Evolutionary conservation across 2,888 invertebrate genomes (phyloP).

Genomic region (Aethes cnicana): DNA sequence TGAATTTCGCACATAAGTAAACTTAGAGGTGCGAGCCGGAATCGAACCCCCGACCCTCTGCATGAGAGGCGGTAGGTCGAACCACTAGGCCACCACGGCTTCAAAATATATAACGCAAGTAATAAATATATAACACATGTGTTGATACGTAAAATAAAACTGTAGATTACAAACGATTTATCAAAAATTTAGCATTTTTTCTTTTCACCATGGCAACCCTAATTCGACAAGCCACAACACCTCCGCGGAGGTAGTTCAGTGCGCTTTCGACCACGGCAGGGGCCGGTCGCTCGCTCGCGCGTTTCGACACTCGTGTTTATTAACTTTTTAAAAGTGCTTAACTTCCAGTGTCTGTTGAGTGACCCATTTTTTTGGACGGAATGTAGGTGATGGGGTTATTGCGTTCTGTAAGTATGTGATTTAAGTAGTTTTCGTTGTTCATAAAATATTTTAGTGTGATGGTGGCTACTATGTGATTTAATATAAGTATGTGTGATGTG

Average conservation of each 20-base stretch:
- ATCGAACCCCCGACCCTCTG: no score
- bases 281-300: constrained; percentile 11
- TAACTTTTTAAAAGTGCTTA: constrained; percentile 12
- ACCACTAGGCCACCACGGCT: no score
- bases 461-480: no score
- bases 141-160: no score
- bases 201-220: constrained; percentile 1
- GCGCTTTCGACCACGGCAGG: constrained; percentile 1
- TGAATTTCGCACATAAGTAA: no score
- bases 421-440: not conserved
- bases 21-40: no score
- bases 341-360: constrained; percentile 7
- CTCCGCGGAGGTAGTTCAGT: constrained; percentile 20
- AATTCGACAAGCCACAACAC: not conserved
- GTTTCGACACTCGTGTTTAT: constrained; percentile 4
- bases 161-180: no score
- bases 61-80: no score
- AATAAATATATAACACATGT: no score
- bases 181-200: not conserved
- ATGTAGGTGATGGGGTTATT: constrained; percentile 21
- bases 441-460: no score
- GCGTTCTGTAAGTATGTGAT: constrained; percentile 19
- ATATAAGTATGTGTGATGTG: no score
- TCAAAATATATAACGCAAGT: no score
- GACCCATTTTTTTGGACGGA: not conserved